Evolutionary conservation across 2,888 invertebrate species (phyloP), one percentile per base, ranked within the genome.

Genomic region (Phyllotreta cruciferae): DNA sequence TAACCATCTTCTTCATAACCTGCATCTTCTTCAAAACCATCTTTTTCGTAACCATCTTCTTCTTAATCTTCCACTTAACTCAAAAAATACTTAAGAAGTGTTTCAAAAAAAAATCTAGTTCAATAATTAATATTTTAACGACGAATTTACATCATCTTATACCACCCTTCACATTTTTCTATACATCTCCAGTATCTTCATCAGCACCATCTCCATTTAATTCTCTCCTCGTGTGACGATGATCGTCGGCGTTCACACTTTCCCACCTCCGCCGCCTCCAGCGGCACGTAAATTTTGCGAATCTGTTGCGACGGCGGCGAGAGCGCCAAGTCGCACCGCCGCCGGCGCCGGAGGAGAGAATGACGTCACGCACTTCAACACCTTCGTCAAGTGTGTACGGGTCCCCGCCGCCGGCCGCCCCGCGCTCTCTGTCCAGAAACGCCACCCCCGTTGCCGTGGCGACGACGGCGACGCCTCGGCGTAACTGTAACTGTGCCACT

Each of bases 361-460:
- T 74, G 74, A 76, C 78, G 79, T 78, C 78, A 77, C 74, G 77
- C 77, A 78, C 78, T 77, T 75, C 77, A 75, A 75, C 79, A 77
- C 79, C 78, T 79, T 71, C 70, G 70, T 67, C 73, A 74, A 76
- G 75, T 74, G 74, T 62, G 62, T 24, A 24, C 24, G 24, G 24
- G 24, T 24, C 24, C 24, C 24, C 24, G 24, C 24, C 24, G 24
- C 24, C 24, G 24, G 24, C 24, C 24, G 4, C 24, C 24, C 63
- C 56, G 57, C 61, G 56, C 65, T 58, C 60, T 58, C 61, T 45
- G 45, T 56, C 24, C 24, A 24, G 24, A 24, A 24, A 24, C 24
- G 24, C 24, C 24, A 56, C 38, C 38, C 38, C 6, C 63, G 69
- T 69, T 62, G 45, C 67, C 64, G 50, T 38, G 67, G 67, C 52